Evolutionary conservation across 2,797 vertebrate genomes (phyloP).

Genomic region (Acropternis orthonyx): DNA sequence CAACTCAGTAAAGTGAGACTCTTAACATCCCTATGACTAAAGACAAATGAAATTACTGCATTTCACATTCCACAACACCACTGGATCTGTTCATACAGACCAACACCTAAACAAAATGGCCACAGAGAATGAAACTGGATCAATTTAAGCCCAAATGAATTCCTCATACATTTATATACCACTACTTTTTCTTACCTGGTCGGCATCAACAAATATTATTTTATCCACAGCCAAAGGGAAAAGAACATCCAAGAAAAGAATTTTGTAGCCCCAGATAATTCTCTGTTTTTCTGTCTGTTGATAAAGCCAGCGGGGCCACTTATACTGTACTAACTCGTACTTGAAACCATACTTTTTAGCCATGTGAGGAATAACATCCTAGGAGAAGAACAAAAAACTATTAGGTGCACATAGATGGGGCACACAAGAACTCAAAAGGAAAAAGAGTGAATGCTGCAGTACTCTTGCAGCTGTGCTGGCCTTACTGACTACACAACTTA

Average conservation of each 20-base stretch:
- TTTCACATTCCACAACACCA: background rate
- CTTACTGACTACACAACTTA: background rate
- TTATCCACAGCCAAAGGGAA: conserved; percentile 96
- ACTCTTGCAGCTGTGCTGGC: background rate
- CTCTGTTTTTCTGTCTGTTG: conserved; percentile 96
- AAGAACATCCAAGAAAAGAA: conserved; percentile 96
- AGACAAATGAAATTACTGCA: background rate
- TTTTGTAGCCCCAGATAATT: conserved; percentile 98
- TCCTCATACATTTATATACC: background rate
- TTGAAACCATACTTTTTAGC: conserved; percentile 87
- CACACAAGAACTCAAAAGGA: background rate
- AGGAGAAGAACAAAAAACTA: background rate
- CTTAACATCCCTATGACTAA: background rate
- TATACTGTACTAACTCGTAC: conserved; percentile 95
- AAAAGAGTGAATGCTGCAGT: background rate
- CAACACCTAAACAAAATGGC: background rate
- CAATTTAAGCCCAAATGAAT: background rate
- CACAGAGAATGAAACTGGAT: background rate
- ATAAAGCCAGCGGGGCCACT: conserved; percentile 95
- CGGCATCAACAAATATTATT: conserved; percentile 98
- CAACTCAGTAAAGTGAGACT: background rate
- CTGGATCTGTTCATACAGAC: rapidly evolving
- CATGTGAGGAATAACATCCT: conserved; percentile 95
- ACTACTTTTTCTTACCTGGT: conserved; percentile 84
- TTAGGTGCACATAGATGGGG: background rate